These are phyloP conservation scores for Gymnosoma rotundatum DNA, from an alignment of 2,888 invertebrate genomes.

Conservation along the genomic window DNA sequence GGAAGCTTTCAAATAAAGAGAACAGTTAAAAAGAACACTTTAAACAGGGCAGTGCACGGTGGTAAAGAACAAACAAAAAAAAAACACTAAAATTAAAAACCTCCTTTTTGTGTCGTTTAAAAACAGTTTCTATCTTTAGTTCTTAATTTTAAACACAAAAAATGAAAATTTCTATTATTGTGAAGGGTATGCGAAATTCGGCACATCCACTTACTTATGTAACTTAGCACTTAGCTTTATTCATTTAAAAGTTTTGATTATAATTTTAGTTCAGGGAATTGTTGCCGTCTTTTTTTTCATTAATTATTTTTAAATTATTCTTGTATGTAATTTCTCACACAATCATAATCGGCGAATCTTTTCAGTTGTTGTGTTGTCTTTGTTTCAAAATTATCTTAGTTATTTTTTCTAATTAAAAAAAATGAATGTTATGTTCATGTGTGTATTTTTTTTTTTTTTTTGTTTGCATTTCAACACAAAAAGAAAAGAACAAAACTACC, in stretches of 20 bases:
- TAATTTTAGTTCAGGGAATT: slow-evolving; percentile 19
- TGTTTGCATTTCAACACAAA: not conserved
- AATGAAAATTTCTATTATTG: too few relatives aligned
- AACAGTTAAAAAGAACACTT: too few relatives aligned
- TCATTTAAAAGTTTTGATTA: not conserved
- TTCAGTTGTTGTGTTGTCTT: slow-evolving; percentile 2
- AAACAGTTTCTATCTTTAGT: too few relatives aligned
- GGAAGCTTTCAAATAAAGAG: too few relatives aligned
- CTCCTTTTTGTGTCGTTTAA: too few relatives aligned
- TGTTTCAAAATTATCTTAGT: not conserved
- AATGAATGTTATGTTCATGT: not conserved
- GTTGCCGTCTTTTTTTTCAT: not conserved
- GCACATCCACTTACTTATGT: too few relatives aligned
- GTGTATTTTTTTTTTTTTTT: not conserved
- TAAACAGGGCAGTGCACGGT: too few relatives aligned
- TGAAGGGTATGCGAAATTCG: too few relatives aligned
- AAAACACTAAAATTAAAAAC: too few relatives aligned
- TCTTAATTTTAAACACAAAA: too few relatives aligned
- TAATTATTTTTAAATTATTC: slow-evolving; percentile 20
- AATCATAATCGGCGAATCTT: not conserved
- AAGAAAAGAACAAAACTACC: not conserved
- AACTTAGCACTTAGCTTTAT: too few relatives aligned
- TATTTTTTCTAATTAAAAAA: slow-evolving; percentile 2
- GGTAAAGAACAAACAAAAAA: too few relatives aligned
- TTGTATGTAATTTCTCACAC: not conserved